Conservation (phyloP, 1,140 invertebrate species). For the Camponotus floridanus region DNA sequence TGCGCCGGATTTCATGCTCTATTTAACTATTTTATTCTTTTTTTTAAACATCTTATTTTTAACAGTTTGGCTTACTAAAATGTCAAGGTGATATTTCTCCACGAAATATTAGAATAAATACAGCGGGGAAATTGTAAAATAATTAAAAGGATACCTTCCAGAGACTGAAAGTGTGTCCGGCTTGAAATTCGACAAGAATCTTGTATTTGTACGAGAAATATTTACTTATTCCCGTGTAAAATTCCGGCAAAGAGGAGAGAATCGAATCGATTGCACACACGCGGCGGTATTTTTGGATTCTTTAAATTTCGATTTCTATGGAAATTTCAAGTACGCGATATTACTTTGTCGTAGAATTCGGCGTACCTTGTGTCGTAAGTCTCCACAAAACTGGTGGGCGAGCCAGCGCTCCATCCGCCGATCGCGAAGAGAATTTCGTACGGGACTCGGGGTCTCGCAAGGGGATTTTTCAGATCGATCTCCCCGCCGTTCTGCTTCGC, state of each 20-base stretch:
- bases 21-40: background rate
- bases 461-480: slow-evolving; percentile 87
- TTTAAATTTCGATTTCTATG: slow-evolving; percentile 53
- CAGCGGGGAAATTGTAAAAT: background rate
- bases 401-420: slow-evolving; percentile 93
- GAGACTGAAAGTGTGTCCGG: background rate
- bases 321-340: slow-evolving; percentile 18
- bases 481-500: slow-evolving; percentile 86
- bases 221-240: slow-evolving; percentile 32
- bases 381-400: slow-evolving; percentile 92
- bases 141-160: background rate
- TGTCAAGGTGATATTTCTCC: too few species aligned
- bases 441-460: slow-evolving; percentile 89
- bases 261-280: too few species aligned
- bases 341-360: slow-evolving; percentile 25
- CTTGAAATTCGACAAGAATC: background rate
- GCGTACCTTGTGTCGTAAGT: slow-evolving; percentile 89
- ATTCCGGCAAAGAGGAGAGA: too few species aligned
- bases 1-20: background rate
- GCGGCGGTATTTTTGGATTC: background rate
- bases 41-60: background rate
- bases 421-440: slow-evolving; percentile 91
- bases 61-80: background rate
- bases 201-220: background rate
- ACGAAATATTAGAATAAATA: background rate